Conservation (phyloP, 1,140 invertebrate genomes). For the Formica exsecta region DNA sequence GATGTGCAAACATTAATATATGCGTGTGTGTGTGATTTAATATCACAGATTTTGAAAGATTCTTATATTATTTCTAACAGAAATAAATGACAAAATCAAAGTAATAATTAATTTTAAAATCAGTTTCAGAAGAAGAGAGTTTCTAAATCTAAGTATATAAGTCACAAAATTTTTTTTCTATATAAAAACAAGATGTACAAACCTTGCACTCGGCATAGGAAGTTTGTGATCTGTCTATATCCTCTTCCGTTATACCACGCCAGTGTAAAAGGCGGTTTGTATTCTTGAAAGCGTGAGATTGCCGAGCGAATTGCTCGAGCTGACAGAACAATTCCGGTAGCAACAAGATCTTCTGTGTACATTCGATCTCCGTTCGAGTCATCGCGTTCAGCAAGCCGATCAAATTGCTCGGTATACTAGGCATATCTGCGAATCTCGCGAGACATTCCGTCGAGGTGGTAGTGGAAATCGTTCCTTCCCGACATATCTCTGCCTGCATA, state of each 20-base stretch:
- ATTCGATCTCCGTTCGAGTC: conserved; percentile 27
- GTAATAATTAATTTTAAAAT: not conserved
- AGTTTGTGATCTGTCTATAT: conserved; percentile 47
- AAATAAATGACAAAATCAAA: not conserved
- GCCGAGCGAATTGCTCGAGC: conserved; percentile 68
- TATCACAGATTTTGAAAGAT: not conserved
- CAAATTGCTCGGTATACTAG: conserved; percentile 79
- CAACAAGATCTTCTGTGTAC: conserved; percentile 54
- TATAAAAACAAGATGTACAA: not conserved
- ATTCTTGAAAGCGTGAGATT: conserved; percentile 72
- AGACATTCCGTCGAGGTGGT: not conserved
- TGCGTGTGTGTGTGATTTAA: not conserved
- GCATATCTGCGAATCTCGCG: conserved; percentile 68
- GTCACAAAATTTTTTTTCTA: not conserved
- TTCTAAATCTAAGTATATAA: not conserved
- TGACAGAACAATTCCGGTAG: conserved; percentile 71
- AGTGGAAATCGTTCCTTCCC: conserved; percentile 2
- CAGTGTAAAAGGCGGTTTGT: conserved; percentile 66
- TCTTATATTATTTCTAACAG: not conserved
- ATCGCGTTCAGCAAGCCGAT: conserved; percentile 76
- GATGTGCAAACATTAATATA: no score
- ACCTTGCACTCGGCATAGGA: not conserved
- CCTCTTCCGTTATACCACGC: conserved; percentile 38
- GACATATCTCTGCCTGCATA: conserved; percentile 73
- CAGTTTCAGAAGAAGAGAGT: not conserved